Base-by-base conservation (phyloP, 2,113 vertebrate species). In the Lota lota region DNA sequence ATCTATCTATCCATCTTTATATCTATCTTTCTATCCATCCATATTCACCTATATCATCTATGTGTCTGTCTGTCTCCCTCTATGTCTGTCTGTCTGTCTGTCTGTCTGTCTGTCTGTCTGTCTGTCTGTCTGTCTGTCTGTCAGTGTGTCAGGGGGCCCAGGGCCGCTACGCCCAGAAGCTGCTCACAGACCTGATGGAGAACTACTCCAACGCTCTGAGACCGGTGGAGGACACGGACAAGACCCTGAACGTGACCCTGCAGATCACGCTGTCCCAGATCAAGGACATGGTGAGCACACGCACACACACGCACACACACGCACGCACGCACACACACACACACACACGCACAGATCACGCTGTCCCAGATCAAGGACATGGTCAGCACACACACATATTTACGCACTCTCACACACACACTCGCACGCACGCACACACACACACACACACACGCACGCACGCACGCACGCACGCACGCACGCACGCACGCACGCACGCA, bases 201-300 rank as follows among this genome's bases (percentile, higher is more conserved):
- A 86, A 93, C 80, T 99, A 99, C 79, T 95, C 94, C 57, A 96
- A 91, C 20, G 95, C 95, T 65, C 88, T 99, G 63, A 92, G 94
- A 75, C 97, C 97, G 0, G 96, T 99, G 19, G 95, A 96, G 72
- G 97, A 99, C 76, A 99, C 97, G 24, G 97, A 99, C 79, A 89
- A 90, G 73, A 94, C 95, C 17, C 83, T 99, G 71, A 99, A 99
- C 47, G 97, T 99, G 67, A 98, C 95, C 0, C 92, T 99, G 76
- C 97, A 98, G 89, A 94, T 99, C 78, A 98, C 97, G 0, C 91
- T 99, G 64, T 99, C 95, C 19, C 97, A 99, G 89, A 99, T 99
- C 82, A 99, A 98, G 90, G 97, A 99, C 72, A 97, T 99, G 95
- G 97, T 98, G 79, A 94, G 95, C 53, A 20, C n/a, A 20, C n/a